phyloP scores from a whole-genome alignment of 2,797 vertebrate species.

The Acanthurus lineatus region DNA sequence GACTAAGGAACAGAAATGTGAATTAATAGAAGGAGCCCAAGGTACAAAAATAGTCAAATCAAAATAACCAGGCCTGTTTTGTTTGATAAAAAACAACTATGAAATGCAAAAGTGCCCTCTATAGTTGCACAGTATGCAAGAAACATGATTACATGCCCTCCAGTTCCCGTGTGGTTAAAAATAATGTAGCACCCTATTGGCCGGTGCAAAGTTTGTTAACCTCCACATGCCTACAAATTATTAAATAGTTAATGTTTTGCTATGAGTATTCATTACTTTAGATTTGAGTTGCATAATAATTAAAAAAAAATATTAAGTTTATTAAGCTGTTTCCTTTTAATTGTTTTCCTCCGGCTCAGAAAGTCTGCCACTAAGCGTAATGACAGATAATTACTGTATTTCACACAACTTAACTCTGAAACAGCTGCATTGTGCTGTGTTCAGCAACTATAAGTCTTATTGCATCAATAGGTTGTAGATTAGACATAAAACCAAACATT shows the following conservation, averaged over 20 bases:
- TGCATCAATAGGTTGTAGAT: not conserved
- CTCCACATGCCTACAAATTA: not conserved
- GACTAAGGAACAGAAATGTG: constrained; percentile 20
- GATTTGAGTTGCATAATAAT: too few relatives aligned
- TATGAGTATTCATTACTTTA: not conserved
- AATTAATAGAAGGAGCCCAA: not conserved
- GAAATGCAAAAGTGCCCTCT: not conserved
- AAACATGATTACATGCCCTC: too few relatives aligned
- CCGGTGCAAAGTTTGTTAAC: not conserved
- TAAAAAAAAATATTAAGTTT: too few relatives aligned
- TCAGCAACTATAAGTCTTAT: not conserved
- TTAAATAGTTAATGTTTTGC: not conserved
- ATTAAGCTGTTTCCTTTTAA: not conserved
- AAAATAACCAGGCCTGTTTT: not conserved
- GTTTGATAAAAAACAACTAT: not conserved
- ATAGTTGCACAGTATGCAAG: not conserved
- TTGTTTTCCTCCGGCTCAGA: not conserved
- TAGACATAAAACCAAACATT: not conserved
- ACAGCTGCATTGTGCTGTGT: too few relatives aligned
- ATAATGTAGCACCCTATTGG: not conserved
- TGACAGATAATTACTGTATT: constrained; percentile 43
- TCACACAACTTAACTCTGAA: not conserved
- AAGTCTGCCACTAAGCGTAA: constrained; percentile 24
- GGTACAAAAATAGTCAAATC: constrained; percentile 35
- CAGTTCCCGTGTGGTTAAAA: too few relatives aligned